Percentiles rank a stretch among this genome's conserved stretches.
Conservation (phyloP, 2,113 vertebrate genomes). For the Cairina moschata region DNA sequence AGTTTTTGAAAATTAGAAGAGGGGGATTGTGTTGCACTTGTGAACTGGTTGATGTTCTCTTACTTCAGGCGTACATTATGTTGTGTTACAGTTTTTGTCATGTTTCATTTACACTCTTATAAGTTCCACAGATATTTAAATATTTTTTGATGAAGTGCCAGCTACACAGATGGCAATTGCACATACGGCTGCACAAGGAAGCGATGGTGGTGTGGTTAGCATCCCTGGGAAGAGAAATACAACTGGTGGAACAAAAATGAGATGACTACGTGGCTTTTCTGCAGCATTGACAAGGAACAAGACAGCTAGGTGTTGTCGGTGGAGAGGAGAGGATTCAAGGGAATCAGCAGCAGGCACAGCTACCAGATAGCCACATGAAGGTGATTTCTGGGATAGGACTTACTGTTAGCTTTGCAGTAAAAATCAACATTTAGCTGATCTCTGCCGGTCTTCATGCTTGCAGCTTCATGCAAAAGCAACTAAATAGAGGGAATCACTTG, state of each 20-base stretch:
- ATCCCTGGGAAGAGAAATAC: background rate
- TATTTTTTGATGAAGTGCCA: conserved; percentile 44
- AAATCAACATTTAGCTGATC: background rate
- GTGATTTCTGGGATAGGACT: background rate
- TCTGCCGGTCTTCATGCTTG: background rate
- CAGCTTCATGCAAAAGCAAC: background rate
- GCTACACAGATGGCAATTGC: conserved; percentile 47
- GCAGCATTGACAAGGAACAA: background rate
- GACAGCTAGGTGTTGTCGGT: background rate
- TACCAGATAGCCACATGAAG: accelerated
- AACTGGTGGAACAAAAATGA: background rate
- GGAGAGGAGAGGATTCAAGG: background rate
- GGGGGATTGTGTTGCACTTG: background rate
- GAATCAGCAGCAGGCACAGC: background rate
- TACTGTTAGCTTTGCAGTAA: background rate
- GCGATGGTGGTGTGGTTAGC: background rate
- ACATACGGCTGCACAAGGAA: background rate
- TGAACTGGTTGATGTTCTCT: background rate
- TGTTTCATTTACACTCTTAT: conserved; percentile 15
- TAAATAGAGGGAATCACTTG: background rate
- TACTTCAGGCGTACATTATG: background rate
- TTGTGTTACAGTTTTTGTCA: background rate
- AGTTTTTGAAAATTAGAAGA: background rate
- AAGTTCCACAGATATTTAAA: conserved; percentile 33
- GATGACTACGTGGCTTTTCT: background rate